Evolutionary conservation across 1,140 invertebrate species (phyloP).

Genomic region (Ladona fulva): DNA sequence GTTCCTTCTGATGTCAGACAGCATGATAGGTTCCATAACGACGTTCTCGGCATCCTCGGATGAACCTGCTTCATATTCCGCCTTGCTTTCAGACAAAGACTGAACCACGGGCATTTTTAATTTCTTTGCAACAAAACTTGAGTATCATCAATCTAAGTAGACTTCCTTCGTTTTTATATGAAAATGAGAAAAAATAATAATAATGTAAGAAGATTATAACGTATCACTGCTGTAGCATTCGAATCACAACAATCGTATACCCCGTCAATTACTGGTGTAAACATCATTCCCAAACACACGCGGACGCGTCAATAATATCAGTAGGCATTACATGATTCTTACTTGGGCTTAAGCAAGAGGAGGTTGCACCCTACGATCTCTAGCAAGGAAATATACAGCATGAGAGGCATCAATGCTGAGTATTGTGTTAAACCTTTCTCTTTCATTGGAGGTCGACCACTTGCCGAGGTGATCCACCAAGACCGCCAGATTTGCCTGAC

Average conservation of each 20-base stretch:
- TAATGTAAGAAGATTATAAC: too few relatives aligned
- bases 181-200: too few relatives aligned
- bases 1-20: neutral
- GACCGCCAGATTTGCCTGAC: neutral
- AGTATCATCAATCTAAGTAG: neutral
- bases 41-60: neutral
- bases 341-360: neutral
- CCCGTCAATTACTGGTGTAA: too few relatives aligned
- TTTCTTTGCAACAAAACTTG: neutral
- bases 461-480: neutral
- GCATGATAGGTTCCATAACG: neutral
- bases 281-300: too few relatives aligned
- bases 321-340: neutral
- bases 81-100: neutral
- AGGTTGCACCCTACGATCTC: neutral
- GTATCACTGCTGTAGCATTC: too few relatives aligned
- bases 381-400: neutral
- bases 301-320: too few relatives aligned
- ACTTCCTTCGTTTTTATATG: neutral
- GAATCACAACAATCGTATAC: too few relatives aligned
- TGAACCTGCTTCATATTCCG: neutral
- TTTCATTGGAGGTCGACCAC: conserved; percentile 3
- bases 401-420: neutral
- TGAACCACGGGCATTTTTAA: neutral
- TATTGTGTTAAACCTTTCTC: neutral